These are phyloP conservation scores for Holocentrus rufus DNA, from an alignment of 2,797 vertebrate species.

Conservation along the genomic window DNA sequence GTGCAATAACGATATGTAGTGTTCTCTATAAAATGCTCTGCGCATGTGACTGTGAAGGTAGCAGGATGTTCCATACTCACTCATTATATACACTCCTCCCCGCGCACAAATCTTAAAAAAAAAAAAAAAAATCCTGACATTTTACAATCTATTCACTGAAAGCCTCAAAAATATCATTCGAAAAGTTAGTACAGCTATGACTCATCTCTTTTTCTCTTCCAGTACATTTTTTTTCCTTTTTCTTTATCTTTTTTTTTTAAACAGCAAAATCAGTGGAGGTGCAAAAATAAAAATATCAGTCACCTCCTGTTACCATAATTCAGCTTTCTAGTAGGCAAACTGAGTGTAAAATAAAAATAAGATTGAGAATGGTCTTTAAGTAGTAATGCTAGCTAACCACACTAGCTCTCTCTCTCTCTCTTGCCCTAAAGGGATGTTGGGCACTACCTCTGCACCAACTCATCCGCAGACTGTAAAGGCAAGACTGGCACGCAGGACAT, in stretches of 20 bases:
- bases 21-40: constrained; percentile 44
- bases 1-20: constrained; percentile 73
- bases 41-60: constrained; percentile 78
- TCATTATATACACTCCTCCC: constrained; percentile 73
- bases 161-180: constrained; percentile 69
- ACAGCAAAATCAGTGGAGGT: constrained; percentile 68
- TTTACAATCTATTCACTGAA: constrained; percentile 76
- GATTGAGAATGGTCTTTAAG: constrained; percentile 49
- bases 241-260: constrained; percentile 42
- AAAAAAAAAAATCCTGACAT: constrained; percentile 55
- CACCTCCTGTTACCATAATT: constrained; percentile 75
- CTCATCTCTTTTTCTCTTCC: constrained; percentile 73
- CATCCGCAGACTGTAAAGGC: constrained; percentile 74
- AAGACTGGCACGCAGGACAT: constrained; percentile 75
- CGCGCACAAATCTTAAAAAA: constrained; percentile 39
- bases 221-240: constrained; percentile 50
- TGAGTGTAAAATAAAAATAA: constrained; percentile 56
- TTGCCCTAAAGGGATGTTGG: constrained; percentile 38
- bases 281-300: constrained; percentile 68
- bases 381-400: constrained; percentile 64
- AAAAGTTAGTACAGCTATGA: constrained; percentile 76
- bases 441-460: constrained; percentile 48
- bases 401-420: constrained; percentile 39
- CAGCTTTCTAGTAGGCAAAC: constrained; percentile 75
- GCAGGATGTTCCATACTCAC: constrained; percentile 73